A percentile compares a stretch with the other conserved stretches of the same genome.
These are phyloP conservation scores for Macrophya annulata DNA, from an alignment of 2,888 invertebrate genomes.

Conservation along the genomic window DNA sequence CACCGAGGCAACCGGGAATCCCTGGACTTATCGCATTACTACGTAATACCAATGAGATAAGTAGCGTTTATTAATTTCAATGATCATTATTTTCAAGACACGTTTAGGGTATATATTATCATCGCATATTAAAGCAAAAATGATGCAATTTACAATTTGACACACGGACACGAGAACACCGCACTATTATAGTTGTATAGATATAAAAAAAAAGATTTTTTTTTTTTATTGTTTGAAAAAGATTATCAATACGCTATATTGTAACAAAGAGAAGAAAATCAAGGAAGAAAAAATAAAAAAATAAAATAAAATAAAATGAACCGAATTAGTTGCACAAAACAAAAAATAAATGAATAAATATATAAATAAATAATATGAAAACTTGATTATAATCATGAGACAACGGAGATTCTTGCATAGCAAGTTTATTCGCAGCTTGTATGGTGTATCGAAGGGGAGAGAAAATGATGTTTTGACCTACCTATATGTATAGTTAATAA, in stretches of 20 bases:
- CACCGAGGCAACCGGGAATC: constrained; percentile 39
- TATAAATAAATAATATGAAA: background rate
- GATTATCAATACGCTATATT: background rate
- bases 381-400: background rate
- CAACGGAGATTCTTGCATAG: background rate
- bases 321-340: constrained; percentile 22
- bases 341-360: background rate
- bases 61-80: constrained; percentile 17
- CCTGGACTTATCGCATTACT: constrained; percentile 38
- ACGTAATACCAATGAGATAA: constrained; percentile 27
- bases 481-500: background rate
- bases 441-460: constrained; percentile 7
- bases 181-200: constrained; percentile 8
- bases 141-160: constrained; percentile 27
- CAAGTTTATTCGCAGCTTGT: constrained; percentile 10
- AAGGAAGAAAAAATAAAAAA: background rate
- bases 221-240: background rate
- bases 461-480: background rate
- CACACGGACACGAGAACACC: constrained; percentile 23
- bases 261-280: background rate
- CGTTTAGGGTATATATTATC: background rate
- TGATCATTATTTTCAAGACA: background rate
- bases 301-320: background rate
- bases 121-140: background rate
- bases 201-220: background rate